A percentile compares a stretch with the other conserved stretches of the same genome.
These are phyloP conservation scores for Adelphocoris suturalis DNA, from an alignment of 2,888 invertebrate genomes.

Conservation along the genomic window DNA sequence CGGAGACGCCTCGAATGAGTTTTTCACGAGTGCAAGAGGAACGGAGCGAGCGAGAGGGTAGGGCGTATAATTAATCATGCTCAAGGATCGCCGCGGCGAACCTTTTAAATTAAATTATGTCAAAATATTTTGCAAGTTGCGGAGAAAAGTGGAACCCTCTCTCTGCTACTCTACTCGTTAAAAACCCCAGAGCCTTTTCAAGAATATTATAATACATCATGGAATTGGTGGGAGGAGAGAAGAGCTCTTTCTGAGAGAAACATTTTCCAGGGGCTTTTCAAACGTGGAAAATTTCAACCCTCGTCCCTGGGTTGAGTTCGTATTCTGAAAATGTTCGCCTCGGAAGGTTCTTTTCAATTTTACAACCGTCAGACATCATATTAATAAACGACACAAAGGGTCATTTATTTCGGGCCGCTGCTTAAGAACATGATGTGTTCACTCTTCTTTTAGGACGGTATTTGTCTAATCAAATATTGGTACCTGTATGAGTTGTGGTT, in stretches of 20 bases:
- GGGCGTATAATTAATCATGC: constrained; percentile 56
- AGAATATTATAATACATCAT: constrained; percentile 12
- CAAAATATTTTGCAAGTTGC: constrained; percentile 48
- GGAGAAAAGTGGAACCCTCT: constrained; percentile 5
- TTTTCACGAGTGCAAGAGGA: neutral
- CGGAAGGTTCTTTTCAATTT: neutral
- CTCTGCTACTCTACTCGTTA: constrained; percentile 20
- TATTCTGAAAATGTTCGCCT: neutral
- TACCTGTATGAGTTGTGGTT: no score
- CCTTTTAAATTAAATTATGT: constrained; percentile 62
- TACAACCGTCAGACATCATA: no score
- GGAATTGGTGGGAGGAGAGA: neutral
- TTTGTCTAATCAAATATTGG: no score
- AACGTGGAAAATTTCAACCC: neutral
- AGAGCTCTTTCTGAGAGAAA: neutral
- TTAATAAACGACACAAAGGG: no score
- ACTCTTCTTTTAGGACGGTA: no score
- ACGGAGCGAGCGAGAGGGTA: neutral
- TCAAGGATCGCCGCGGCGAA: constrained; percentile 48
- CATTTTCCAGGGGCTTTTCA: constrained; percentile 27
- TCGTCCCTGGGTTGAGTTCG: neutral
- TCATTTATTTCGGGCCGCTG: no score
- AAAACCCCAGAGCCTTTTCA: constrained; percentile 47
- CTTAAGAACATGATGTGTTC: no score
- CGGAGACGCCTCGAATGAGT: neutral